These are phyloP conservation scores for Drosophila recens DNA, from an alignment of 2,888 invertebrate species.

Conservation along the genomic window DNA sequence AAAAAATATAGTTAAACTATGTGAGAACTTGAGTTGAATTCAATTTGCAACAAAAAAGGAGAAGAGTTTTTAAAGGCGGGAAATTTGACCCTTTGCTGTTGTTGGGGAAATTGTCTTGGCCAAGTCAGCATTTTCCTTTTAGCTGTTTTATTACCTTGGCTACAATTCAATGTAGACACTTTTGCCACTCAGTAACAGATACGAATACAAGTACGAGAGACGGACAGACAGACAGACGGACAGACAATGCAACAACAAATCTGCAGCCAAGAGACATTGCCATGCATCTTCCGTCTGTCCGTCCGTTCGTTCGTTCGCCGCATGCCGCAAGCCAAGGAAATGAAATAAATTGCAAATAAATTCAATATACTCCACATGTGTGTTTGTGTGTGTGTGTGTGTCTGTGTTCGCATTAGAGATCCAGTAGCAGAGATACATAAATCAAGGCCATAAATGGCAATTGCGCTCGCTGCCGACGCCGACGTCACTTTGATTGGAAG, in stretches of 20 bases:
- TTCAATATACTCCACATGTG: constrained; percentile 63
- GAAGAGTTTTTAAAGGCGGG: constrained; percentile 12
- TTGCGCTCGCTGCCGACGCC: constrained; percentile 61
- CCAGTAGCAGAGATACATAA: constrained; percentile 77
- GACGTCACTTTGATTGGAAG: constrained; percentile 73
- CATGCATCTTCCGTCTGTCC: constrained; percentile 48
- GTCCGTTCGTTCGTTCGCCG: too few relatives aligned
- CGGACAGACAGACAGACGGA: constrained; percentile 1
- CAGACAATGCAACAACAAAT: constrained; percentile 36
- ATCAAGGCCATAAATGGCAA: constrained; percentile 79
- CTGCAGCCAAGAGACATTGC: constrained; percentile 52
- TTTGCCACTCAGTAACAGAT: constrained; percentile 27
- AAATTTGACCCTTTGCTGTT: constrained; percentile 44
- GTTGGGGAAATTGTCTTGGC: constrained; percentile 38
- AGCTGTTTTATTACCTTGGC: constrained; percentile 30
- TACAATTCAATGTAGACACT: constrained; percentile 29
- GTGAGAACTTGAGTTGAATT: constrained; percentile 11
- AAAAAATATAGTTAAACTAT: constrained; percentile 7
- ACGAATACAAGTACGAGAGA: constrained; percentile 7
- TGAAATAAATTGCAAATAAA: constrained; percentile 78
- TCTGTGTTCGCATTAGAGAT: constrained; percentile 74
- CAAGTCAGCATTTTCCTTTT: constrained; percentile 49
- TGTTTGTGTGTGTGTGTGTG: constrained; percentile 35
- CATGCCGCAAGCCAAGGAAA: constrained; percentile 76
- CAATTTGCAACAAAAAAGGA: constrained; percentile 7